phyloP scores from a whole-genome alignment of 1,140 invertebrate species.

The Augochlora pura region DNA sequence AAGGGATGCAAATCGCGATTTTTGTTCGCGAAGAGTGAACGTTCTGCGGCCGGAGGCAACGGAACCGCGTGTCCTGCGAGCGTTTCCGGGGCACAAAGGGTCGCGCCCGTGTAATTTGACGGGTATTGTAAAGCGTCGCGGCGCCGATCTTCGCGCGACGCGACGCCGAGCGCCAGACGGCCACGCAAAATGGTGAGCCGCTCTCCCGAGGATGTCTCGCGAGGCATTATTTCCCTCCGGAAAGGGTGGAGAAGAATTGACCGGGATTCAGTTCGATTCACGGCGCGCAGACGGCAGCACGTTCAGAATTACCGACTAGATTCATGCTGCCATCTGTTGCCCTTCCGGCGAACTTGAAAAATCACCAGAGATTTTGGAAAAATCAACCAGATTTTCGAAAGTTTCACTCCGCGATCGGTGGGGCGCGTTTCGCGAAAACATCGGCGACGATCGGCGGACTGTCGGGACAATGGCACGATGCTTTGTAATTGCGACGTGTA shows the following conservation, averaged over 20 bases:
- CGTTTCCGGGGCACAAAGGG: constrained; percentile 19
- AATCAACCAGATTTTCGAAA: constrained; percentile 29
- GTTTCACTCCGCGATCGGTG: accelerated
- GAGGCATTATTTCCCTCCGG: constrained; percentile 41
- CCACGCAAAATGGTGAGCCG: constrained; percentile 21
- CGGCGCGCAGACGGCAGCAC: constrained; percentile 72
- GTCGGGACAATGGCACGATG: accelerated
- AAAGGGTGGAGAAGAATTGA: constrained; percentile 58
- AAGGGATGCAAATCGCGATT: constrained; percentile 44
- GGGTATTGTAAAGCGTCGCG: constrained; percentile 18
- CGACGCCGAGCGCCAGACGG: not conserved
- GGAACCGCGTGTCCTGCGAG: constrained; percentile 23
- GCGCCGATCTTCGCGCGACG: constrained; percentile 21
- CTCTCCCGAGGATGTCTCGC: constrained; percentile 21
- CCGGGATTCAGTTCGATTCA: constrained; percentile 65
- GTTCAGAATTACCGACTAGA: constrained; percentile 74
- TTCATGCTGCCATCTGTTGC: constrained; percentile 72
- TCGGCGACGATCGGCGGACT: not conserved
- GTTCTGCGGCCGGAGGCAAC: not conserved
- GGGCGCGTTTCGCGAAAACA: accelerated
- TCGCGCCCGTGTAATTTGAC: constrained; percentile 29
- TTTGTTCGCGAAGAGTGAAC: constrained; percentile 31
- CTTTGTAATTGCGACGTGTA: not conserved
- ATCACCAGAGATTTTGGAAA: constrained; percentile 39
- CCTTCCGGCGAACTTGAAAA: not conserved